These are phyloP conservation scores for Macrosteles quadrilineatus DNA, from an alignment of 1,140 invertebrate genomes.

Conservation along the genomic window DNA sequence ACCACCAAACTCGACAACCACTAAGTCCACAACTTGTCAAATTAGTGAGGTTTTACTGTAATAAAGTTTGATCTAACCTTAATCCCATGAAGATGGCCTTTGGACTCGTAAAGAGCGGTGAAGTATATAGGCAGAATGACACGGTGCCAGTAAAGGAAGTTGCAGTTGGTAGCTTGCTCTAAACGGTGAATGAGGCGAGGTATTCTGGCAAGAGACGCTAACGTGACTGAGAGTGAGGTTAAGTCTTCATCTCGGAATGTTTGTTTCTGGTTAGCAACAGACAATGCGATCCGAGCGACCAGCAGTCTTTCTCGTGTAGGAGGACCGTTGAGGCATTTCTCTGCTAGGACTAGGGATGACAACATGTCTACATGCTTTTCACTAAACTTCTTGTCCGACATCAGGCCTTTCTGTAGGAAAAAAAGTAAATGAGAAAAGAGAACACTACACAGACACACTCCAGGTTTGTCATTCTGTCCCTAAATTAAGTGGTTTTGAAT, in stretches of 20 bases:
- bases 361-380: constrained; percentile 65
- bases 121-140: constrained; percentile 77
- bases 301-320: constrained; percentile 64
- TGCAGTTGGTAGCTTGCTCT: constrained; percentile 66
- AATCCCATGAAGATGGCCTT: constrained; percentile 61
- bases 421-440: constrained; percentile 29
- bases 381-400: constrained; percentile 62
- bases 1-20: too few species aligned
- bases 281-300: constrained; percentile 66
- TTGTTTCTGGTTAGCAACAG: constrained; percentile 60
- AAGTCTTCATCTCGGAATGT: constrained; percentile 57
- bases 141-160: constrained; percentile 82
- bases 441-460: too few species aligned
- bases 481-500: too few species aligned
- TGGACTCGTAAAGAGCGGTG: constrained; percentile 64
- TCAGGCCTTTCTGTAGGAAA: constrained; percentile 53
- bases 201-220: constrained; percentile 65
- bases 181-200: constrained; percentile 62
- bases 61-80: constrained; percentile 52
- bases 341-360: constrained; percentile 70
- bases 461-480: too few species aligned
- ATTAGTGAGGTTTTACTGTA: too few species aligned
- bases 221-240: constrained; percentile 54
- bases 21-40: too few species aligned
- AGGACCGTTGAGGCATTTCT: constrained; percentile 70